Conservation (phyloP, 37 sponge, comb jelly and placozoan genomes). For the Axinella damicornis region DNA sequence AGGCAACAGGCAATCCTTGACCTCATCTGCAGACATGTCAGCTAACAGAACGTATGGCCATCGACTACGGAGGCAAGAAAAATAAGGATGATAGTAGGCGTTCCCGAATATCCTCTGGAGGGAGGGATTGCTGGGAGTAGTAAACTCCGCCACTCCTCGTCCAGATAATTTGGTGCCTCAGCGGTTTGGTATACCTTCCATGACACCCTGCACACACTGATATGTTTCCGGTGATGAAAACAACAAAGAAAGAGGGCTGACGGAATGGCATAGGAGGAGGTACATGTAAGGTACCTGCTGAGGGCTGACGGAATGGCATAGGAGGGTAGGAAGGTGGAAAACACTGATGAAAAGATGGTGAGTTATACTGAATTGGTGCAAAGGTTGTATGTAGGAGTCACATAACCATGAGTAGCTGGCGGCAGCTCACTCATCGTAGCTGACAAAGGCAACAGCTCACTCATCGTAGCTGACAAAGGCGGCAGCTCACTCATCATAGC, state of each 20-base stretch:
- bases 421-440: no score
- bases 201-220: constrained; percentile 31
- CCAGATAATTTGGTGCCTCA: constrained; percentile 22
- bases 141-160: constrained; percentile 37
- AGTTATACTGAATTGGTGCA: neutral
- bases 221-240: constrained; percentile 41
- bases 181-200: constrained; percentile 26
- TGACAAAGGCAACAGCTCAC: no score
- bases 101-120: constrained; percentile 12
- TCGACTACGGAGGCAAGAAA: neutral
- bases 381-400: no score
- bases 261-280: neutral
- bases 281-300: no score
- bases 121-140: neutral
- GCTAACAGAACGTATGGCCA: neutral
- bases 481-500: no score
- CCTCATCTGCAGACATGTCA: no score
- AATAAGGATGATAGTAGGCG: constrained; percentile 25
- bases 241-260: constrained; percentile 20
- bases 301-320: no score
- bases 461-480: no score
- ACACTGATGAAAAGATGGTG: neutral
- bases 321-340: neutral
- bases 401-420: no score
- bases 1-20: no score